Percentiles rank a stretch among this genome's conserved stretches.
These are phyloP conservation scores for Globodera ellingtonae DNA, from an alignment of 1,140 invertebrate species.

Conservation along the genomic window DNA sequence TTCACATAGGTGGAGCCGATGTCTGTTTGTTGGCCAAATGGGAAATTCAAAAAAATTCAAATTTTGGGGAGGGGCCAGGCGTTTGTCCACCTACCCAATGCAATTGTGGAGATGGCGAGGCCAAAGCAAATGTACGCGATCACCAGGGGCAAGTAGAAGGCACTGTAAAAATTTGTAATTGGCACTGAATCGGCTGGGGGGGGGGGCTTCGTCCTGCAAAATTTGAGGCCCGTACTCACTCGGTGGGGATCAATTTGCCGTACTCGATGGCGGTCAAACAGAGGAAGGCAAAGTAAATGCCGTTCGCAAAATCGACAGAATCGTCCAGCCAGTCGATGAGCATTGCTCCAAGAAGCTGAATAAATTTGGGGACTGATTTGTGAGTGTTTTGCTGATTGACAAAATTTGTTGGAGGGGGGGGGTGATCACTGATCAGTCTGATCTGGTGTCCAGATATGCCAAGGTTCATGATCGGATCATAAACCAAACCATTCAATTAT, in stretches of 20 bases:
- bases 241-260: conserved; percentile 56
- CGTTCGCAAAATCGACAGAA: conserved; percentile 59
- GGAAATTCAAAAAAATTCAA: no score
- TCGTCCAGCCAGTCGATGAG: conserved; percentile 55
- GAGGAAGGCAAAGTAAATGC: conserved; percentile 63
- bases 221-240: conserved; percentile 13
- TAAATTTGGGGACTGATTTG: not conserved
- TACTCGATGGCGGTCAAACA: conserved; percentile 64
- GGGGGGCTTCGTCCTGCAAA: no score
- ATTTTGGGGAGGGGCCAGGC: no score
- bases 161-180: conserved; percentile 30
- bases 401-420: not conserved
- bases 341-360: conserved; percentile 51
- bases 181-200: not conserved
- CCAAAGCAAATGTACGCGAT: conserved; percentile 60
- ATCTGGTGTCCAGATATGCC: not conserved
- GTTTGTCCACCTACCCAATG: conserved; percentile 39
- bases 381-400: no score
- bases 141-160: conserved; percentile 53
- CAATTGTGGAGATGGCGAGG: conserved; percentile 61
- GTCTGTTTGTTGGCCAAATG: conserved; percentile 34
- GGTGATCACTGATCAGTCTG: not conserved
- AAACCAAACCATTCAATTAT: not conserved
- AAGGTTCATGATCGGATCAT: conserved; percentile 26
- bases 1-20: conserved; percentile 59